Base-by-base conservation (phyloP, 2,113 vertebrate species). In the Meriones unguiculatus region DNA sequence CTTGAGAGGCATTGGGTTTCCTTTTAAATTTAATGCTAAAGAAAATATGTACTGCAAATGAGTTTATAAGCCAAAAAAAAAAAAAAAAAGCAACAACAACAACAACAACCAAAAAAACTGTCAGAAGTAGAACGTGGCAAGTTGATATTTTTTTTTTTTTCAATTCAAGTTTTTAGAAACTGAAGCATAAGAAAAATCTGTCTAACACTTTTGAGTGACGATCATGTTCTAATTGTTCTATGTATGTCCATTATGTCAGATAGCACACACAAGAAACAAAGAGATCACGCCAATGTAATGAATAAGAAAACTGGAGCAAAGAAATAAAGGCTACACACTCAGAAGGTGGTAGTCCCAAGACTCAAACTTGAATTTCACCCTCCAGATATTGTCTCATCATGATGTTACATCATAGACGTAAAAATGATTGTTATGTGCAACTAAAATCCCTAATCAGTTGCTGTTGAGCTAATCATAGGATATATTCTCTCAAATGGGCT, bases 1-100 rank as follows among this genome's bases (percentile, higher is more conserved):
- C 22, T 96, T 91, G 57, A 80, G 65, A 97, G 95, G 57, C 14
- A 87, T 9, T 1, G n/a, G n/a, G 87, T 12, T 57, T 57, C 30
- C 41, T 92, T 92, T 75, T 13, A 70, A 91, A 89, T 54, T 94
- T 90, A n/a, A 93, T 90, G 41, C 32, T 80, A 35, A 95, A 91
- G 11, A 54, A 82, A 94, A 84, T 72, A n/a, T 8, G 87, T 64
- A 10, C 10, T 13, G 2, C 41, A 14, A n/a, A 65, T 90, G 50
- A 69, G 85, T 90, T 91, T 84, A 30, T 87, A 54, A 73, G 81
- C 35, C 67, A 80, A 18, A 86, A 94, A 46, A 46, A 46, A 46
- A 46, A 46, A 46, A 46, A 46, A 46, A n/a, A n/a, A n/a, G n/a
- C n/a, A n/a, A n/a, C n/a, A n/a, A n/a, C n/a, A n/a, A n/a, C n/a